Base-by-base conservation (phyloP, 2,888 invertebrate genomes). In the Acronicta alni region DNA sequence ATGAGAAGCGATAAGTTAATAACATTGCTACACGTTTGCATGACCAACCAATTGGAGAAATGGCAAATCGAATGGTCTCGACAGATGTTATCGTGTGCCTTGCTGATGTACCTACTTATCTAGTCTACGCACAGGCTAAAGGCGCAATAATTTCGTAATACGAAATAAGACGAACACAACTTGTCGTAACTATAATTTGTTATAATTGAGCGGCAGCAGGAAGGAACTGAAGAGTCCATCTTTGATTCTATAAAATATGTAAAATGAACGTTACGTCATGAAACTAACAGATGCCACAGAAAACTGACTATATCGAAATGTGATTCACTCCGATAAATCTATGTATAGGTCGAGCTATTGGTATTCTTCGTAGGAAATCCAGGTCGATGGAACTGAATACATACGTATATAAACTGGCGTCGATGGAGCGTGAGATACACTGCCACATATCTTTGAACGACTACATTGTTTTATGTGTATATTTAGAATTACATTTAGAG, bases 281-380 rank as follows among this genome's bases (percentile, higher is more conserved):
- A 30, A 8, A 46, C 41, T 32, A 67, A 59, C 42, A 58, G 44
- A 64, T 43, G 62, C 65, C 63, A 63, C 52, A 75, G 64, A 54
- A 68, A 66, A 44, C 64, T 23, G 43, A 57, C 63, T 61, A 65
- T 63, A 70, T 73, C 62, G 65, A 64, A 71, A 78, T 64, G 39
- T 73, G 71, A 75, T 66, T 67, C 77, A 75, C 65, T 72, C 76
- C 77, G 72, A 64, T 75, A 67, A 71, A 59, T 75, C 72, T 75
- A 77, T 80, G 66, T 79, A 82, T 79, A 70, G 71, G 72, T 76
- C 69, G 75, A 75, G 73, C 70, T 80, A 85, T 86, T 84, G 83
- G 82, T 84, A 86, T 88, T 87, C 86, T 80, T 80, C 72, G 78
- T 81, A 81, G 77, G 77, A 75, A 84, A 89, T 84, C 81, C 82